Evolutionary conservation across 2,113 vertebrate genomes (phyloP).

Genomic region (Oceanites oceanicus): DNA sequence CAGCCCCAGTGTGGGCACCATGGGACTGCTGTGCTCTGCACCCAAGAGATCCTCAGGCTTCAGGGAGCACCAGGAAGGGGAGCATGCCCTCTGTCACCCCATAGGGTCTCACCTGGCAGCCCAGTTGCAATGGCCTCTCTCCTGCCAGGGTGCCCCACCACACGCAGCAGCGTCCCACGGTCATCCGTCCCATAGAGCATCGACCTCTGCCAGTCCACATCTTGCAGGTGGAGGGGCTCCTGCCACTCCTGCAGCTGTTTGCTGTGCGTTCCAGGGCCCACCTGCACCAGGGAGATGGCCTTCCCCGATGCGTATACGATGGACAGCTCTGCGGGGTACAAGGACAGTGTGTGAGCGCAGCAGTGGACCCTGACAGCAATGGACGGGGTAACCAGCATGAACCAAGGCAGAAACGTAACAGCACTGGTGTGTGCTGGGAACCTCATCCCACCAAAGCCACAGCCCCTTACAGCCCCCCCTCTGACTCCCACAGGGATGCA

Average conservation of each 20-base stretch:
- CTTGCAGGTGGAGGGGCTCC: conserved; percentile 77
- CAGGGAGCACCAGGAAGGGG: not conserved
- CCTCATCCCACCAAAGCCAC: not conserved
- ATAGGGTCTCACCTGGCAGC: conserved; percentile 71
- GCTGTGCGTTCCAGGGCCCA: conserved; percentile 50
- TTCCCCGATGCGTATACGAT: conserved; percentile 76
- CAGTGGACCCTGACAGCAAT: no score
- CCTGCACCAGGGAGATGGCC: conserved; percentile 75
- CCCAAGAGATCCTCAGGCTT: not conserved
- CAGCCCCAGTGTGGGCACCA: not conserved
- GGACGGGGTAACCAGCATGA: fast-evolving
- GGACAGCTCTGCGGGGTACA: conserved; percentile 72
- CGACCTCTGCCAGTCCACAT: conserved; percentile 83
- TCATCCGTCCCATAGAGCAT: conserved; percentile 83
- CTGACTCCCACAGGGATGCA: not conserved
- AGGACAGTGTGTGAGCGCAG: not conserved
- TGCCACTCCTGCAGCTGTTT: conserved; percentile 69
- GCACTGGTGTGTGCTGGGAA: not conserved
- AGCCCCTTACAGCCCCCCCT: not conserved
- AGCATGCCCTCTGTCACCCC: not conserved
- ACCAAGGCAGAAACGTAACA: not conserved
- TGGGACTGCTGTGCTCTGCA: not conserved
- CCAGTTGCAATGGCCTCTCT: conserved; percentile 71
- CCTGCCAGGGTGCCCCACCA: conserved; percentile 51
- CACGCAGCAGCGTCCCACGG: conserved; percentile 75